These are phyloP conservation scores for Ailurus styani DNA, from an alignment of 2,113 vertebrate species.

Conservation along the genomic window DNA sequence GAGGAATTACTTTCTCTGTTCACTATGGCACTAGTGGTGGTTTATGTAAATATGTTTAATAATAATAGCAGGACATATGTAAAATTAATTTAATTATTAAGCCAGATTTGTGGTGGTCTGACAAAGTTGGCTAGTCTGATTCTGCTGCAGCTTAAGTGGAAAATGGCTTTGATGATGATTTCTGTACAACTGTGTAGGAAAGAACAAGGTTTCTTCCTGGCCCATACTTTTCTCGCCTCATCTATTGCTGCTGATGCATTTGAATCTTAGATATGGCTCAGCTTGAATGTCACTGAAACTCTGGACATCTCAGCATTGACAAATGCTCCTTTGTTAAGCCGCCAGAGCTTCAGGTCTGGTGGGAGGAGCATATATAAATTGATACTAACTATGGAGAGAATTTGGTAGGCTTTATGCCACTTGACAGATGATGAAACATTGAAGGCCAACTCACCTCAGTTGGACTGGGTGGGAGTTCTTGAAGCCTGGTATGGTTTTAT, in stretches of 20 bases:
- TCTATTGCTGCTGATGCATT: background rate
- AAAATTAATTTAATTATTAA: background rate
- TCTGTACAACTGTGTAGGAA: background rate
- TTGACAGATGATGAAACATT: background rate
- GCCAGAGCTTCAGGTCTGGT: background rate
- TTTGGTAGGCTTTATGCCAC: background rate
- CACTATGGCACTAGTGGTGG: background rate
- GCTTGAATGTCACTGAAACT: background rate
- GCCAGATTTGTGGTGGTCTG: background rate
- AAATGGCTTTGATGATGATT: background rate
- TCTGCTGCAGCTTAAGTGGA: background rate
- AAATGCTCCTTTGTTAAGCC: background rate
- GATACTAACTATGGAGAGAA: background rate
- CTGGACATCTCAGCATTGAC: background rate
- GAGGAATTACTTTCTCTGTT: background rate
- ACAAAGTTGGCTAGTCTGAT: background rate
- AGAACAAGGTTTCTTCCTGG: background rate
- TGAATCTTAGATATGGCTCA: background rate
- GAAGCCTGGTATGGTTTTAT: background rate
- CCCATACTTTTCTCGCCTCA: background rate
- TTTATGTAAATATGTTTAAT: background rate
- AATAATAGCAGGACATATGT: background rate
- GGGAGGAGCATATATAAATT: background rate
- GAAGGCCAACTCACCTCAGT: background rate
- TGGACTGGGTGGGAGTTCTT: background rate